A percentile compares a stretch with the other conserved stretches of the same genome.
Conservation (phyloP, 2,888 invertebrate genomes). For the Pterobdella sp. region DNA sequence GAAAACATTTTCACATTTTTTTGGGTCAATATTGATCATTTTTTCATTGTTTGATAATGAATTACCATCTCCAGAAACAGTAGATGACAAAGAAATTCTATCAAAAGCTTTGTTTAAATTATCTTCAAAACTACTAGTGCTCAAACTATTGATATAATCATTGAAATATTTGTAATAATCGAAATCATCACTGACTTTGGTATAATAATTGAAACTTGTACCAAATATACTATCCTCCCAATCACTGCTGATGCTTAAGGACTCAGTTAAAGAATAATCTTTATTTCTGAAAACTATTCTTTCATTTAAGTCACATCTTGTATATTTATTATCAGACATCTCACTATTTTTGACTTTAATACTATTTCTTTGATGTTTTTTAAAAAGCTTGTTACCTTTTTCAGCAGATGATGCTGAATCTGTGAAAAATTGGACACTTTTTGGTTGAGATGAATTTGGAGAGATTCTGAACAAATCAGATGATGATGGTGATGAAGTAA, state of each 20-base stretch:
- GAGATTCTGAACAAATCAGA: background rate
- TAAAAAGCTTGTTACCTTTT: background rate
- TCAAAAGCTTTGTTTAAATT: background rate
- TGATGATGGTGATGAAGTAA: slow-evolving; percentile 10
- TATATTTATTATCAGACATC: background rate
- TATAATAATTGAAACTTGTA: background rate
- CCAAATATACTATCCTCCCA: background rate
- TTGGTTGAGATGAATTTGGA: background rate
- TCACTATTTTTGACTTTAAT: background rate
- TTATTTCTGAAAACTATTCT: background rate
- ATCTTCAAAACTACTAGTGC: background rate
- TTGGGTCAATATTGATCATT: background rate
- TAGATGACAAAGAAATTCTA: background rate
- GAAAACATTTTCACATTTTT: background rate
- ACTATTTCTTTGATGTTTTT: background rate
- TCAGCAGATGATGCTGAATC: background rate
- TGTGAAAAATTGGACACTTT: background rate
- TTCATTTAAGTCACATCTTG: background rate
- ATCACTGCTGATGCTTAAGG: background rate
- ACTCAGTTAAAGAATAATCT: background rate
- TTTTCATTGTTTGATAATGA: background rate
- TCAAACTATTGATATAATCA: background rate
- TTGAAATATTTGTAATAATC: background rate
- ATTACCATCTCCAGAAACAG: background rate
- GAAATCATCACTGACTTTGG: slow-evolving; percentile 8